phyloP scores from a whole-genome alignment of 2,797 vertebrate species.

The Pelodytes ibericus region DNA sequence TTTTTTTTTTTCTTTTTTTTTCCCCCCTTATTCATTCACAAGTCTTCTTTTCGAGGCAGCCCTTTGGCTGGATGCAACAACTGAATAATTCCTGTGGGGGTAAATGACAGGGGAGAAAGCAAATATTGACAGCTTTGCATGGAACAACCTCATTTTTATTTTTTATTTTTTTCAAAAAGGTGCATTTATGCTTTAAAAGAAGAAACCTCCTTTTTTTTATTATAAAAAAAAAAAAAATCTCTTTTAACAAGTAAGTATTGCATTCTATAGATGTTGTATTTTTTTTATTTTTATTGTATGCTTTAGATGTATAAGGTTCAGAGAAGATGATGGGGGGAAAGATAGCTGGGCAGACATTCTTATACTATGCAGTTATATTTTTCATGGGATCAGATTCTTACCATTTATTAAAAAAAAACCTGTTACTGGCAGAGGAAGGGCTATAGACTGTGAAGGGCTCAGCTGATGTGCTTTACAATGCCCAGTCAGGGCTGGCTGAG shows the following conservation, averaged over 20 bases:
- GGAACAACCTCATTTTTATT: conserved; percentile 27
- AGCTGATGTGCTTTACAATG: too few relatives aligned
- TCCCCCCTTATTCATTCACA: conserved; percentile 28
- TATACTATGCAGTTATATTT: too few relatives aligned
- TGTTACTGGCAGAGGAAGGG: neutral
- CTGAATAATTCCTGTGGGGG: conserved; percentile 12
- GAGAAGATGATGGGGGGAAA: too few relatives aligned
- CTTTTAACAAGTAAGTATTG: conserved; percentile 43
- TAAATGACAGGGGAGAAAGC: conserved; percentile 8
- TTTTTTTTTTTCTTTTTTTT: conserved; percentile 3
- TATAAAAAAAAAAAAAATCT: conserved; percentile 7
- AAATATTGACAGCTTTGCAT: conserved; percentile 18
- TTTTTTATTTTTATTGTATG: neutral
- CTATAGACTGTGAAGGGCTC: too few relatives aligned
- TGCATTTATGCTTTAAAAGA: conserved; percentile 13
- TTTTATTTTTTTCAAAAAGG: conserved; percentile 7
- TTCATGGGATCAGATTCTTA: too few relatives aligned
- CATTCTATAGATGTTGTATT: conserved; percentile 7
- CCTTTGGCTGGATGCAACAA: conserved; percentile 1
- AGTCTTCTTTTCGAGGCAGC: conserved; percentile 17
- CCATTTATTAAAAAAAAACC: neutral
- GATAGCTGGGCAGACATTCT: too few relatives aligned
- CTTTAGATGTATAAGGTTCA: neutral
- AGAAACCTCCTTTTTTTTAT: conserved; percentile 4
- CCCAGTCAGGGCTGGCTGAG: too few relatives aligned